Evolutionary conservation across 1,140 invertebrate genomes (phyloP).

Genomic region (Glomeris maerens): DNA sequence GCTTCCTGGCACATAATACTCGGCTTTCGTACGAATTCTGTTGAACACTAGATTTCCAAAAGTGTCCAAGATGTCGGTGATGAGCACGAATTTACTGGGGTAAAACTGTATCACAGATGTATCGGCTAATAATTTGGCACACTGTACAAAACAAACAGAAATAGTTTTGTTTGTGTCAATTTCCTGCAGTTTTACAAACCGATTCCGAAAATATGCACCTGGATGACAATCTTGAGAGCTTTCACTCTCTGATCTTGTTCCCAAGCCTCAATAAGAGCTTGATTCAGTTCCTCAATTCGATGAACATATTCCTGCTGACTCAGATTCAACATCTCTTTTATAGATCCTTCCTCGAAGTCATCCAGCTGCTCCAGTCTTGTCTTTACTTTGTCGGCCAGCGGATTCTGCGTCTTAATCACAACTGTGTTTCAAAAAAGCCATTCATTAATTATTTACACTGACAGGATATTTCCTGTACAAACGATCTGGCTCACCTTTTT

Average conservation of each 20-base stretch:
- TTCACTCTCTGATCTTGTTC: constrained; percentile 85
- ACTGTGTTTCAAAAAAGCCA: constrained; percentile 36
- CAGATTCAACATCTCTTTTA: constrained; percentile 66
- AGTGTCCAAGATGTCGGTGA: constrained; percentile 88
- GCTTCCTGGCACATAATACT: constrained; percentile 43
- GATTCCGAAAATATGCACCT: constrained; percentile 32
- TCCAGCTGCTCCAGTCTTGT: constrained; percentile 83
- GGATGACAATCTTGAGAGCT: constrained; percentile 89
- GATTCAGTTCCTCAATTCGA: constrained; percentile 75
- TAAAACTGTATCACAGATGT: constrained; percentile 83
- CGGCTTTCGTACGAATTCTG: constrained; percentile 62
- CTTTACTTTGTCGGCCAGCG: constrained; percentile 75
- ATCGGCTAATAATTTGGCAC: constrained; percentile 80
- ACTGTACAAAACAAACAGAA: constrained; percentile 39
- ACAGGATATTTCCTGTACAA: not conserved
- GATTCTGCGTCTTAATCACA: constrained; percentile 57
- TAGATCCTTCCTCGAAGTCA: constrained; percentile 78
- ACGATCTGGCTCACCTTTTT: no score
- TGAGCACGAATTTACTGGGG: constrained; percentile 92
- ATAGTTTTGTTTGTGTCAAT: constrained; percentile 9
- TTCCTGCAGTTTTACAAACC: constrained; percentile 6
- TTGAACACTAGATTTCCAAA: constrained; percentile 88
- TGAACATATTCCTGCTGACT: constrained; percentile 82
- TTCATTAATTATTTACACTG: not conserved
- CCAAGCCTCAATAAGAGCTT: constrained; percentile 78